phyloP scores from a whole-genome alignment of 2,113 vertebrate species.

The Camelus dromedarius region DNA sequence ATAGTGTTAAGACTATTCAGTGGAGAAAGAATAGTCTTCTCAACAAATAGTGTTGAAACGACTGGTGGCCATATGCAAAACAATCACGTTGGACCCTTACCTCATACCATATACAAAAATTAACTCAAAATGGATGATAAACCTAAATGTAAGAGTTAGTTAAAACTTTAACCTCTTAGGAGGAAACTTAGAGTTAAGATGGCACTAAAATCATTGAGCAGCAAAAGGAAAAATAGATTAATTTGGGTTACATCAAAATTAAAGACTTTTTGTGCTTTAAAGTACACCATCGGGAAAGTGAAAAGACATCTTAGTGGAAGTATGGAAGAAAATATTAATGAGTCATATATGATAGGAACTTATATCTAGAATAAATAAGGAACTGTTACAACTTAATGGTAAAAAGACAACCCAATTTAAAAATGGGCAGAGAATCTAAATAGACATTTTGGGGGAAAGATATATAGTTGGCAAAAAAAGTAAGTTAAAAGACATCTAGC shows the following conservation, averaged over 20 bases:
- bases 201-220: conserved; percentile 3
- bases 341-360: not conserved
- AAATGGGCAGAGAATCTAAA: not conserved
- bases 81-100: not conserved
- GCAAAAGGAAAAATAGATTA: not conserved
- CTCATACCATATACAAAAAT: not conserved
- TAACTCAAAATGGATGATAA: not conserved
- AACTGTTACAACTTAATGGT: not conserved
- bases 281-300: not conserved
- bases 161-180: conserved; percentile 2
- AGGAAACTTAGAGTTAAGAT: not conserved
- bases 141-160: not conserved
- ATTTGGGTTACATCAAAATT: conserved; percentile 24
- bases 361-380: not conserved
- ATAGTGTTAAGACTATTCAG: not conserved
- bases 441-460: not conserved
- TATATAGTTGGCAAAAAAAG: not conserved
- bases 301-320: not conserved
- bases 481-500: not conserved
- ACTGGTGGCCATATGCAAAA: not conserved
- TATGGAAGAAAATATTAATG: not conserved
- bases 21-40: conserved; percentile 2
- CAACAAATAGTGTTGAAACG: not conserved
- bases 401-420: not conserved
- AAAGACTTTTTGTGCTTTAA: conserved; percentile 8